These are phyloP conservation scores for Dioctria rufipes DNA, from an alignment of 2,888 invertebrate species.

Conservation along the genomic window DNA sequence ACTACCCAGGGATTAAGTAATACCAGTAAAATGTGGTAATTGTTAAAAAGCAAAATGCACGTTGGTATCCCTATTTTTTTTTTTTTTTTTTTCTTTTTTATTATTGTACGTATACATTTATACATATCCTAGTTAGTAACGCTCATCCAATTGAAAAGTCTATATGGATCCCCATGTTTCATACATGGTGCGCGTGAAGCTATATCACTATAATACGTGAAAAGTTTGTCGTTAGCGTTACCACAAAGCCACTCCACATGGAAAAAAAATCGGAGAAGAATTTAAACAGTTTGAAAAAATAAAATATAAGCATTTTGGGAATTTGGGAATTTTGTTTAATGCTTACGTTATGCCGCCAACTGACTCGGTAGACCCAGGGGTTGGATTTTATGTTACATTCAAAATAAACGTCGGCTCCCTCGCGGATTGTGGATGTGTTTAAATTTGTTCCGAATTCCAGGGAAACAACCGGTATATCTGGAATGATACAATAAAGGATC, in stretches of 20 bases:
- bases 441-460: constrained; percentile 87
- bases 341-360: constrained; percentile 84
- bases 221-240: constrained; percentile 48
- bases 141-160: constrained; percentile 25
- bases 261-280: constrained; percentile 29
- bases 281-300: constrained; percentile 48
- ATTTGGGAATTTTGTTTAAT: constrained; percentile 50
- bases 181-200: neutral
- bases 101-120: too few relatives aligned
- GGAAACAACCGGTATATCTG: constrained; percentile 88
- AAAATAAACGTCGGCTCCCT: constrained; percentile 92
- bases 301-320: constrained; percentile 50
- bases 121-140: neutral
- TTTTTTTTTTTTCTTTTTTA: neutral
- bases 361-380: constrained; percentile 85
- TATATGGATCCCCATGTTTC: neutral
- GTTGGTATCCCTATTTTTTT: neutral
- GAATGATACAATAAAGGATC: constrained; percentile 61
- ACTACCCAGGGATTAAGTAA: constrained; percentile 40
- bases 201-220: constrained; percentile 1
- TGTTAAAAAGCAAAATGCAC: constrained; percentile 33
- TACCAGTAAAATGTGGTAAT: constrained; percentile 47
- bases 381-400: constrained; percentile 92
- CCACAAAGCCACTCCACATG: constrained; percentile 38
- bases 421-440: constrained; percentile 83